Evolutionary conservation across 2,797 vertebrate species (phyloP), one percentile per base, ranked within the genome.

Genomic region (Argentina silus): DNA sequence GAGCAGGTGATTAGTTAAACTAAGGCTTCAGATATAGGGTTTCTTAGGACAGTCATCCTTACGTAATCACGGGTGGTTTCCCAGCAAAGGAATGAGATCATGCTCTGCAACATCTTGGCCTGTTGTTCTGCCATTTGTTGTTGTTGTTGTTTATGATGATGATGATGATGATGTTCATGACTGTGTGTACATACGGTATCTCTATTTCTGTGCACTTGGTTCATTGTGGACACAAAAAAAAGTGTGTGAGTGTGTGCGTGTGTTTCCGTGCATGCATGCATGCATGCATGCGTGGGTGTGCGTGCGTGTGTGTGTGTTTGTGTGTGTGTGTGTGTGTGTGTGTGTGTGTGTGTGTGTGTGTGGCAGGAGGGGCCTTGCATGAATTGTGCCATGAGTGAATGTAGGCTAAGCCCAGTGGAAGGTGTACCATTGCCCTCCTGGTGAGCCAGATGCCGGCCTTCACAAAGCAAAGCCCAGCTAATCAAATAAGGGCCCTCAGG

Each of bases 401-500:
- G 23, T 44, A 59, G 66, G n/a, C 48, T 53, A 23, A 36, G 14
- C 50, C 2, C 17, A 45, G 17, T 14, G 12, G 42, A 15, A 56
- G 75, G 81, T 86, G 81, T 67, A 19, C 66, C 48, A 72, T 79
- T 86, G 83, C 15, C 55, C 48, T 75, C 87, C 82, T 6, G 59
- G 75, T 83, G 86, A 86, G 84, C 76, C 88, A 86, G 90, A 88
- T 79, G 86, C 88, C 89, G 77, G 80, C 69, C 74, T 82, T 88
- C 88, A 88, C 87, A 88, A 89, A 90, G 85, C 86, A 89, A 90
- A 92, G 89, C 67, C 76, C 87, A 89, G 87, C 88, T 91, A 90
- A 91, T 92, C 91, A 90, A 91, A 91, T 90, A 89, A 89, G 87
- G 88, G 88, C 85, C 76, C 87, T 92, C 80, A 86, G 80, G 79